Evolutionary conservation across 2,888 invertebrate species (phyloP), one percentile per base, ranked within the genome.

Genomic region (Andrena marginata): DNA sequence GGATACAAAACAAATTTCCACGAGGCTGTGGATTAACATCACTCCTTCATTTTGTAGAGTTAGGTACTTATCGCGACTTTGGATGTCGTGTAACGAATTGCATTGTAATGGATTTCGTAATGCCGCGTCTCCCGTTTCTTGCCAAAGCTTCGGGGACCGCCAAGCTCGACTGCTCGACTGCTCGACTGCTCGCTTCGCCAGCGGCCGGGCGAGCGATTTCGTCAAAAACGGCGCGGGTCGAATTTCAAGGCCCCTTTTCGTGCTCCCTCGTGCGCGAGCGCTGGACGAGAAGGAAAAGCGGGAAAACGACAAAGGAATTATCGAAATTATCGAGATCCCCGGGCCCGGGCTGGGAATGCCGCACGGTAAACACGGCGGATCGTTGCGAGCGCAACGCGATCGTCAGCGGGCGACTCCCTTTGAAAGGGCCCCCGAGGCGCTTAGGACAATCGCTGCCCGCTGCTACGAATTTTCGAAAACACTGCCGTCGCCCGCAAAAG

Each of bases 401-500:
- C 85, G 86, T 33, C 72, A 71, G 86, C 83, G 82, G 80, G 65
- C 76, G 81, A 73, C 83, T 90, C 84, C 80, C 77, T 86, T 84
- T 87, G 77, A 85, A 85, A 87, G 81, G 78, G 75, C 87, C 87
- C 89, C 88, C 88, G 85, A 83, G 83, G 85, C 78, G 89, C 84
- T 82, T 78, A 82, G 90, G 89, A 92, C 91, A 93, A 92, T 92
- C 89, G 91, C 60, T 74, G 85, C 86, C 85, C 87, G 89, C 87
- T 88, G 91, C 87, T 90, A 91, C 86, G 91, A 93, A 92, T 93
- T 92, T 93, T 84, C 88, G 89, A 92, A 94, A 94, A 94, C 91
- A 93, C 85, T 90, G 88, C 87, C 83, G 20, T 82, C 86, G 88
- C 85, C 89, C 85, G 87, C 86, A 85, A 88, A 88, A 89, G 91